These are phyloP conservation scores for Dipodomys spectabilis DNA, from an alignment of 2,113 vertebrate species.

Conservation along the genomic window DNA sequence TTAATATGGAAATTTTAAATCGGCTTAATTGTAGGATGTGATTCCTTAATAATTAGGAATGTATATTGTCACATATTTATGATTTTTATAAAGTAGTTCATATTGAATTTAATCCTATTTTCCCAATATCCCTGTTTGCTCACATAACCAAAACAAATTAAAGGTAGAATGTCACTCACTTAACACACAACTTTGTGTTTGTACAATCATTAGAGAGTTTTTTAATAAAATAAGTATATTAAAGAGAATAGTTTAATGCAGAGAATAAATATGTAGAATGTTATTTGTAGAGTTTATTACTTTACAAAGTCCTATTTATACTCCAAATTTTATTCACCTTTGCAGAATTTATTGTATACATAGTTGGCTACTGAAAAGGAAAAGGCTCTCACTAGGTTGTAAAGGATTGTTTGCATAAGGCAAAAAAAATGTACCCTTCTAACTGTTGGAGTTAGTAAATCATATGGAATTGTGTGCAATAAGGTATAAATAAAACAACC, in stretches of 20 bases:
- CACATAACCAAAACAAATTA: neutral
- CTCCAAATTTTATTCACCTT: neutral
- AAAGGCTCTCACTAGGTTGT: neutral
- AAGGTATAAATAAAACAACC: neutral
- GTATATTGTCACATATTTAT: neutral
- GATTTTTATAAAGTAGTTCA: neutral
- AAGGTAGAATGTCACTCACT: neutral
- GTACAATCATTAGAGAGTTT: neutral
- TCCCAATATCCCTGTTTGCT: neutral
- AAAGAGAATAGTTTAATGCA: neutral
- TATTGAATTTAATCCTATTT: conserved; percentile 1
- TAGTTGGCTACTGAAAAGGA: neutral
- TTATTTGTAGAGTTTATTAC: neutral
- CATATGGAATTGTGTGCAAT: neutral
- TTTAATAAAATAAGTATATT: no score
- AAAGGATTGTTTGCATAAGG: neutral
- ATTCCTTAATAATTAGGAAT: neutral
- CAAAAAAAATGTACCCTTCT: neutral
- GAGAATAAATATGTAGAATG: no score
- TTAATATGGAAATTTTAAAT: neutral
- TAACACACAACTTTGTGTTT: neutral
- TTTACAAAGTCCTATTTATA: neutral
- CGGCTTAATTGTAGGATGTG: neutral
- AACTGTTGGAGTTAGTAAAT: neutral
- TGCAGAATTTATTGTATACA: no score